phyloP scores from a whole-genome alignment of 1,140 invertebrate species.

The Lepidotrigona ventralis region DNA sequence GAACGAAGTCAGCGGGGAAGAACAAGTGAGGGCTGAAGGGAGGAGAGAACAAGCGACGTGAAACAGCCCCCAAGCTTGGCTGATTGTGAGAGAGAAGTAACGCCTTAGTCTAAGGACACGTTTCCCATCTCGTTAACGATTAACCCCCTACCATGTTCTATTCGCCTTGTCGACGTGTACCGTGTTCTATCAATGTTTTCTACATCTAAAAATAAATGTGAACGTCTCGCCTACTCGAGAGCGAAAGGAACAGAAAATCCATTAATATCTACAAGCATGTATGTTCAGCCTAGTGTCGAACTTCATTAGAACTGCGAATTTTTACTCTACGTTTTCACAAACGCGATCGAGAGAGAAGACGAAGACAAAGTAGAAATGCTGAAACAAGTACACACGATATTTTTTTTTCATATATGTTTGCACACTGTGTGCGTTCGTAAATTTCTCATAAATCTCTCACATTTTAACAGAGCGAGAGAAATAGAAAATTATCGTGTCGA shows the following conservation, averaged over 20 bases:
- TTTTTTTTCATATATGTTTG: no score
- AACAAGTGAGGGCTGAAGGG: not conserved
- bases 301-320: not conserved
- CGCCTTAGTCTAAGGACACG: slow-evolving; percentile 2
- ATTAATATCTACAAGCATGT: no score
- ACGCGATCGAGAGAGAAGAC: no score
- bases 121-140: slow-evolving; percentile 33
- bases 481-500: no score
- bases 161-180: not conserved
- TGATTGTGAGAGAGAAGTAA: slow-evolving; percentile 22
- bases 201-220: not conserved
- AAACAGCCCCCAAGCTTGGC: slow-evolving; percentile 27
- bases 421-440: no score
- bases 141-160: slow-evolving; percentile 12
- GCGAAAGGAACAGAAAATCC: no score
- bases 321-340: not conserved
- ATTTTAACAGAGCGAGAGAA: no score
- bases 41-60: slow-evolving; percentile 26
- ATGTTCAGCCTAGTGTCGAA: no score
- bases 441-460: no score
- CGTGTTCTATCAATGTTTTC: not conserved
- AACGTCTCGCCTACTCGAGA: not conserved
- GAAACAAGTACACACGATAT: no score
- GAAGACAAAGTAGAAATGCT: no score
- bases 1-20: no score